Evolutionary conservation across 2,888 invertebrate species (phyloP), one percentile per base, ranked within the genome.

Genomic region (Apoda limacodes): DNA sequence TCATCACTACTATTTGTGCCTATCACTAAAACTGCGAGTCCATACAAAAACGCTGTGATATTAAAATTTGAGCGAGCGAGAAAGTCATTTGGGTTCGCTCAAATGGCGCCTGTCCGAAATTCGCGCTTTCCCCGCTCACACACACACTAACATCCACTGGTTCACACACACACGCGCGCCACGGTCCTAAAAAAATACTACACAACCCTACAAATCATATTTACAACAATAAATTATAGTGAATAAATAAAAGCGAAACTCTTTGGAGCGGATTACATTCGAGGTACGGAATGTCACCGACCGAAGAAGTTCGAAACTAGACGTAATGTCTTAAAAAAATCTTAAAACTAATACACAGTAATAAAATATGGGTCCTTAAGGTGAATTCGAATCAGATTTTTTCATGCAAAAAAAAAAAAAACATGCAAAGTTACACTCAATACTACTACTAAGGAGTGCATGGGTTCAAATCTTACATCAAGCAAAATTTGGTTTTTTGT

Each of bases 181-280:
- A 37, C 41, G 35, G 17, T 17, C 7, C 17, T 17, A 17, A 17
- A 22, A 27, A 17, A 30, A 37, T n/a, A n/a, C n/a, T n/a, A 31
- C 31, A 12, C 11, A 22, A 36, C 23, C 17, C 17, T 17, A 17
- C 7, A 17, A 48, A 46, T 43, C 43, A 38, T 46, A 60, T 46
- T 43, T 50, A 55, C 52, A 53, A 45, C 36, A 53, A 65, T 65
- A 68, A 70, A 62, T 63, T 60, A 66, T 67, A 60, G 64, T 66
- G 55, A 71, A 70, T 69, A 72, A 74, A 71, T 70, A 60, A 60
- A 45, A 55, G 50, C 45, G 48, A 51, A 63, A 68, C 67, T 70
- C 74, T 75, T 75, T 75, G 75, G 76, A 70, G 68, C 69, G 60
- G 66, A 60, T 64, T 60, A 53, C 59, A 56, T 59, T 60, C 64